phyloP scores from a whole-genome alignment of 2,113 vertebrate genomes.

The Silurus glanis region DNA sequence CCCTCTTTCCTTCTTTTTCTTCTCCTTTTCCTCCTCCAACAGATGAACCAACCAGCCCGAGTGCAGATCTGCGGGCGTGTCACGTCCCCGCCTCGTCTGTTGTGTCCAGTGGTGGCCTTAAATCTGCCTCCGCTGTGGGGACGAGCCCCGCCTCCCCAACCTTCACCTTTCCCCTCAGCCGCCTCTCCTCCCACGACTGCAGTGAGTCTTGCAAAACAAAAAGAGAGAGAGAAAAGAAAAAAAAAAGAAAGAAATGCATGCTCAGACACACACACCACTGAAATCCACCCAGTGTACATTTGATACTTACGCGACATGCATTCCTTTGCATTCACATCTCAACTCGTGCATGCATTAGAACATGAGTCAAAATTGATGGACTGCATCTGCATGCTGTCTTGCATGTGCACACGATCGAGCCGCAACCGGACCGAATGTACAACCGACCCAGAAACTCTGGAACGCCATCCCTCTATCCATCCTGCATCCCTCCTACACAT shows the following conservation, averaged over 20 bases:
- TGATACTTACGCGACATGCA: not conserved
- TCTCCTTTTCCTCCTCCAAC: slow-evolving; percentile 52
- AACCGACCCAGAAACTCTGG: not conserved
- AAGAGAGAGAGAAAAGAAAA: not conserved
- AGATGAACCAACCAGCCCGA: slow-evolving; percentile 97
- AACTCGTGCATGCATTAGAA: slow-evolving; percentile 22
- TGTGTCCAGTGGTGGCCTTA: slow-evolving; percentile 93
- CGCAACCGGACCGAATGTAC: not conserved
- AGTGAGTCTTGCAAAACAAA: slow-evolving; percentile 78
- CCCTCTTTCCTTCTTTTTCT: not conserved
- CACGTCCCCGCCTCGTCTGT: slow-evolving; percentile 94
- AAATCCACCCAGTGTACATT: slow-evolving; percentile 54
- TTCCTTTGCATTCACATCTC: not conserved
- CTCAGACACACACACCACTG: slow-evolving; percentile 16
- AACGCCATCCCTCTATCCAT: not conserved
- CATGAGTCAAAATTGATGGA: not conserved
- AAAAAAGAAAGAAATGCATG: not conserved
- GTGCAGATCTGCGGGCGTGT: slow-evolving; percentile 91
- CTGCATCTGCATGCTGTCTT: slow-evolving; percentile 39
- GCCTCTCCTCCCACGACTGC: slow-evolving; percentile 94
- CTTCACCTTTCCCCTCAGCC: slow-evolving; percentile 86
- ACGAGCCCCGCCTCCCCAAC: slow-evolving; percentile 86
- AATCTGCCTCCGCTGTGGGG: slow-evolving; percentile 81
- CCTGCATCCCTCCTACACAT: slow-evolving; percentile 23
- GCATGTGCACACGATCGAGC: slow-evolving; percentile 55